A percentile compares a stretch with the other conserved stretches of the same genome.
Conservation (phyloP, 2,113 vertebrate genomes). For the Chamaea fasciata region DNA sequence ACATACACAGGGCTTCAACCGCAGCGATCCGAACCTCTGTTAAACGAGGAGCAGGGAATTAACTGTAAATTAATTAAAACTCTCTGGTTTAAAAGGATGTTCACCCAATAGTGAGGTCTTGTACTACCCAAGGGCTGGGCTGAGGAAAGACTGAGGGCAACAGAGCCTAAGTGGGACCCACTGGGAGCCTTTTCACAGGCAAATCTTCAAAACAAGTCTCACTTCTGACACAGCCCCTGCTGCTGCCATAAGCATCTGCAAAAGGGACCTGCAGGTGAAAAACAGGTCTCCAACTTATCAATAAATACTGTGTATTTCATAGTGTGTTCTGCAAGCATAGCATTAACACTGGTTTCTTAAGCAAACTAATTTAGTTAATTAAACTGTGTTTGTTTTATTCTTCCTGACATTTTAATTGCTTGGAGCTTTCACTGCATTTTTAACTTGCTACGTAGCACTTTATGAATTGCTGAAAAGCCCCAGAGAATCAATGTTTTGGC, state of each 20-base stretch:
- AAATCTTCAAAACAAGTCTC: not conserved
- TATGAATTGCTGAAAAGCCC: not conserved
- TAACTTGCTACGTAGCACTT: not conserved
- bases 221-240: rapidly evolving
- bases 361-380: slow-evolving; percentile 6
- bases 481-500: not conserved
- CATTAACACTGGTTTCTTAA: not conserved
- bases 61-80: not conserved
- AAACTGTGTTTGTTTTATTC: not conserved
- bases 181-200: not conserved
- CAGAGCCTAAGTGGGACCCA: not conserved
- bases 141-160: not conserved
- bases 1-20: slow-evolving; percentile 89
- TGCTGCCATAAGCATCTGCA: not conserved
- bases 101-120: not conserved
- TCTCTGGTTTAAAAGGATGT: not conserved
- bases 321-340: not conserved
- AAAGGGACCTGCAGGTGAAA: not conserved
- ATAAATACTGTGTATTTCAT: not conserved
- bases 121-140: not conserved
- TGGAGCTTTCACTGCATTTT: not conserved
- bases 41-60: not conserved
- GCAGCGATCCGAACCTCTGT: slow-evolving; percentile 94
- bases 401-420: slow-evolving; percentile 10
- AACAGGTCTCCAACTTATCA: not conserved